Base-by-base conservation (phyloP, 1,140 invertebrate species). In the Zaprionus camerounensis region DNA sequence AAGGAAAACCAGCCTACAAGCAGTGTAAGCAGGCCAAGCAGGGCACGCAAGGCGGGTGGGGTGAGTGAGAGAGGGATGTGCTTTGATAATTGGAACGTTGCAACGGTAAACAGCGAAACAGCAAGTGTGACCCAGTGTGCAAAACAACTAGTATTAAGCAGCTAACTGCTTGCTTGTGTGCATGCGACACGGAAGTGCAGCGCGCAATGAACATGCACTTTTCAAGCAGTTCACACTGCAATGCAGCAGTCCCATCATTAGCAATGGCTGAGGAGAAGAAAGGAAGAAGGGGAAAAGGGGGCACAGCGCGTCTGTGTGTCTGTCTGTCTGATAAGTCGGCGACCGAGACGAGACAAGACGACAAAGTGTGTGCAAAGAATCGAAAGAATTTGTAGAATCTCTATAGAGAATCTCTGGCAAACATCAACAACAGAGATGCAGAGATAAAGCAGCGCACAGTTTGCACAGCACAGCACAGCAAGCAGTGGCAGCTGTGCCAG, bases 101-200 rank as follows among this genome's bases (percentile, higher is more conserved):
- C 17, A n/a, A 28, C 20, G 38, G 49, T 17, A 24, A 75, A 75
- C 72, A 64, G 59, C 51, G 41, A 75, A 58, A 38, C 9, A 34
- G 31, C 31, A 34, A 12, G 12, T 51, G 20, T 71, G 72, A 57
- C 55, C 71, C 56, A 73, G 31, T 61, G 62, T 24, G n/a, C 6
- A 34, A 26, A 58, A 34, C 31, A 56, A 51, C 64, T 53, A 66
- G 31, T 53, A 26, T 17, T 22, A 28, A 44, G 20, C 41, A 36
- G 56, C 2, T 17, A 28, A 61, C 9, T 62, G n/a, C 22, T 24
- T 28, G 13, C 15, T n/a, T 7, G 15, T 2, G 6, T 46, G 41
- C 41, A n/a, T 2, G 26, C 20, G 28, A 34, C 5, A 22, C 62
- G 71, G 71, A 73, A 73, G 38, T 38, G 46, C 38, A 57, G 20